phyloP scores from a whole-genome alignment of 2,113 vertebrate species.

The Poecile atricapillus region DNA sequence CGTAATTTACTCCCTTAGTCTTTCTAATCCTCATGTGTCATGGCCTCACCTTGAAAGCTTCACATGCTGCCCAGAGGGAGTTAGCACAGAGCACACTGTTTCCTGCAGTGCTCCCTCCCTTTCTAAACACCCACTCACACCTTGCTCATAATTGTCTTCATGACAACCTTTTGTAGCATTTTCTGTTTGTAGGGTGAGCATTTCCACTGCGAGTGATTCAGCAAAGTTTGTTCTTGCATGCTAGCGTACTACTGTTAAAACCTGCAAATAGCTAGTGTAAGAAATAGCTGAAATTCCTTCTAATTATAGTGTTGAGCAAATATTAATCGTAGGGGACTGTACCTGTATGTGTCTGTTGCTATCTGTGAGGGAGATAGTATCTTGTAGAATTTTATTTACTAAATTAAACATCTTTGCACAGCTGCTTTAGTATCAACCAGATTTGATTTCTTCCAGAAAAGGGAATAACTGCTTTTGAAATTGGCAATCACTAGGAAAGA shows the following conservation, averaged over 20 bases:
- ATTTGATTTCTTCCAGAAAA: slow-evolving; percentile 19
- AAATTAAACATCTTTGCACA: background rate
- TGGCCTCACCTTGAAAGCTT: background rate
- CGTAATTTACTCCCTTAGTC: background rate
- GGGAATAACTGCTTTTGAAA: slow-evolving; percentile 37
- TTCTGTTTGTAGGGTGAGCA: background rate
- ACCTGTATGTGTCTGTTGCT: background rate
- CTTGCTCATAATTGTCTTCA: background rate
- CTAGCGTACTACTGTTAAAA: background rate
- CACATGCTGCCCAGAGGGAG: background rate
- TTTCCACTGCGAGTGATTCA: background rate
- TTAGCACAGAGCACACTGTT: background rate
- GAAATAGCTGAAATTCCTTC: background rate
- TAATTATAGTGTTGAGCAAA: background rate
- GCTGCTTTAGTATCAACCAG: slow-evolving; percentile 5
- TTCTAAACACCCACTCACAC: background rate
- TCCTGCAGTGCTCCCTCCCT: rapidly evolving
- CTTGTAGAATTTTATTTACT: background rate
- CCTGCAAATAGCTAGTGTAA: background rate
- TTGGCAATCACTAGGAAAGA: slow-evolving; percentile 10
- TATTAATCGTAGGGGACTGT: background rate
- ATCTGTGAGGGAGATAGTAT: background rate
- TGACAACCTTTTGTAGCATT: background rate
- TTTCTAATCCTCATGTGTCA: background rate
- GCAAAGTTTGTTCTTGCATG: background rate